A percentile compares a stretch with the other conserved stretches of the same genome.
phyloP scores from a whole-genome alignment of 2,888 invertebrate species.

The Seira musarum region DNA sequence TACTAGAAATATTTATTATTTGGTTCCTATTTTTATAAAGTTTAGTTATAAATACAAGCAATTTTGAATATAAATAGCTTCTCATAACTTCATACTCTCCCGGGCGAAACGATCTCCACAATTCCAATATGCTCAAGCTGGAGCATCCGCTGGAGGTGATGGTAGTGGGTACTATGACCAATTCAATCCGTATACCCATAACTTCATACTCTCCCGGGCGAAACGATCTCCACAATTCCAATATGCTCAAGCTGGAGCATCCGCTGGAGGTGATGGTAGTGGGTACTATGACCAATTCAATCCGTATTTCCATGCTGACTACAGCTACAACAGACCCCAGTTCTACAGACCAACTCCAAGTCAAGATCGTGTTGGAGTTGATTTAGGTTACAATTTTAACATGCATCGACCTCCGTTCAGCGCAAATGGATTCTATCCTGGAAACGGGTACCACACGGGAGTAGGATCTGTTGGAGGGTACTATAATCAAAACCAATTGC shows the following conservation, averaged over 20 bases:
- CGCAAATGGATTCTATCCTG: not conserved
- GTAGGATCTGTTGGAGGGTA: no score
- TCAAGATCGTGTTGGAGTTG: no score
- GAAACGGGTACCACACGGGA: not conserved
- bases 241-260: not conserved
- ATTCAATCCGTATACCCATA: not conserved
- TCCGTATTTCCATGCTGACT: constrained; percentile 6
- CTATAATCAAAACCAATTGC: no score
- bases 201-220: constrained; percentile 7
- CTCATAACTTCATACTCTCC: not conserved
- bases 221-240: constrained; percentile 30
- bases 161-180: constrained; percentile 21
- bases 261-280: constrained; percentile 13
- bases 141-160: constrained; percentile 2
- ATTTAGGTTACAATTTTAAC: no score
- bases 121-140: constrained; percentile 15
- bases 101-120: constrained; percentile 27
- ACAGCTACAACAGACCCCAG: constrained; percentile 9
- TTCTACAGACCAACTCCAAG: not conserved
- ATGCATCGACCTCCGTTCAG: not conserved
- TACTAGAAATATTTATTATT: no score
- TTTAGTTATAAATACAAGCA: no score
- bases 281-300: constrained; percentile 21
- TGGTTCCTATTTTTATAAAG: no score
- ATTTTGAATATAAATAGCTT: constrained; percentile 9